Conservation (phyloP, 2,113 vertebrate species). For the Rhodinocichla rosea region DNA sequence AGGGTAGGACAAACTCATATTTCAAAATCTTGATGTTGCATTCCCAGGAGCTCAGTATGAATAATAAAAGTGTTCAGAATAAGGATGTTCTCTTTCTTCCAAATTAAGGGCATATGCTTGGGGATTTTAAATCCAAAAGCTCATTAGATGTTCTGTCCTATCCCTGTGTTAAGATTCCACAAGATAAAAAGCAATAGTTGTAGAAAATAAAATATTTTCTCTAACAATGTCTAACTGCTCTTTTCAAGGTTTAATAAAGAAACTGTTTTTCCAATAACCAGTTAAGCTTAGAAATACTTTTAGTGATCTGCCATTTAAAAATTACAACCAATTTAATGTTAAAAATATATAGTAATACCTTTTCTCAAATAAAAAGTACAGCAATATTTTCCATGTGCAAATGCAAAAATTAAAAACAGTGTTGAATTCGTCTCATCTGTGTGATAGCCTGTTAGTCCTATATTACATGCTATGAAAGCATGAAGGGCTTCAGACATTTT, state of each 20-base stretch:
- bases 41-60: not conserved
- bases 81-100: not conserved
- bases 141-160: constrained; percentile 5
- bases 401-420: not conserved
- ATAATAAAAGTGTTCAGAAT: not conserved
- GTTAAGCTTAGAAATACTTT: not conserved
- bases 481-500: not conserved
- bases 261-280: not conserved
- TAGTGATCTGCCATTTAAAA: not conserved
- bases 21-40: not conserved
- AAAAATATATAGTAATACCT: not conserved
- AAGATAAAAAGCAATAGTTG: not conserved
- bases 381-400: not conserved
- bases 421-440: not conserved
- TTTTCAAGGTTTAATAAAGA: not conserved
- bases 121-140: constrained; percentile 18
- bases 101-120: not conserved
- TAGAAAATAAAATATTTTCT: not conserved
- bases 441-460: not conserved
- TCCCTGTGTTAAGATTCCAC: not conserved
- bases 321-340: not conserved
- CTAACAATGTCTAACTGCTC: not conserved
- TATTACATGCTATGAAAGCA: not conserved
- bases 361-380: not conserved
- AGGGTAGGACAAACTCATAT: not conserved